Conservation (phyloP, 92 coral and sea anemone species). For the Umimayanthus kanabou region DNA sequence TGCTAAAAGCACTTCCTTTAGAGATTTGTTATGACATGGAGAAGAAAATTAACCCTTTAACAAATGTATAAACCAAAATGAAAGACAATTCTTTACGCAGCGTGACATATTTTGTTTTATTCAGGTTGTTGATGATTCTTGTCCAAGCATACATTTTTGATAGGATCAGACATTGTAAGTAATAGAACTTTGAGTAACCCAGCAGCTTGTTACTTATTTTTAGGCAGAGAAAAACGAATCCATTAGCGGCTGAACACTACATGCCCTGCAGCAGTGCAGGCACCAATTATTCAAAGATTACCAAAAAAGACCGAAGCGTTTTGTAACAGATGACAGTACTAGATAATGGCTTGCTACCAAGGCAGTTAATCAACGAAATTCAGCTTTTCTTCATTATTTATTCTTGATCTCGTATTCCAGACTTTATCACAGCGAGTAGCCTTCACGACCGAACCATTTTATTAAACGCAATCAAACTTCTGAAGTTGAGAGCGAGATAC, state of each 20-base stretch:
- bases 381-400: neutral
- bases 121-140: neutral
- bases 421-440: neutral
- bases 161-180: neutral
- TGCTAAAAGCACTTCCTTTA: neutral
- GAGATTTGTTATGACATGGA: neutral
- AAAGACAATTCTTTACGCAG: neutral
- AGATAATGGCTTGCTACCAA: neutral
- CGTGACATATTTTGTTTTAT: neutral
- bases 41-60: neutral
- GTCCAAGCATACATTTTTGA: conserved; percentile 17
- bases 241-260: neutral
- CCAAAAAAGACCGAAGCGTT: neutral
- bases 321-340: neutral
- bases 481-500: neutral
- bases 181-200: neutral
- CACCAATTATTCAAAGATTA: neutral
- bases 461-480: neutral
- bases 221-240: neutral
- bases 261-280: conserved; percentile 8
- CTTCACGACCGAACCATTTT: neutral
- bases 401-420: neutral
- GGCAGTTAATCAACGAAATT: neutral
- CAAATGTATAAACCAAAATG: neutral
- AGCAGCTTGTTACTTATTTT: neutral